phyloP scores from a whole-genome alignment of 2,797 vertebrate genomes.

The Danionella dracula region DNA sequence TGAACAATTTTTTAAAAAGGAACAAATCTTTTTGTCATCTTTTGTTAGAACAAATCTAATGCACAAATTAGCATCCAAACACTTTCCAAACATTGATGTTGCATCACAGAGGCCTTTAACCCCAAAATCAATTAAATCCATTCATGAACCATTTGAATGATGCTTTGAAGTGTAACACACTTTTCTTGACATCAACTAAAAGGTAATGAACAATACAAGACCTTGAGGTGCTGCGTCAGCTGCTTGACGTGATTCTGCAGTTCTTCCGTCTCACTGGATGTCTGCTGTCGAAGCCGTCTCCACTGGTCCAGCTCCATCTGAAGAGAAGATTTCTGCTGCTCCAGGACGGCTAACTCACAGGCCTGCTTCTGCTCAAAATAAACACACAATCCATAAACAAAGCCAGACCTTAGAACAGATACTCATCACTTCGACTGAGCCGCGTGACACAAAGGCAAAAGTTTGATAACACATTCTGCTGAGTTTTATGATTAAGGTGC shows the following conservation, averaged over 20 bases:
- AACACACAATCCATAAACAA: constrained; percentile 21
- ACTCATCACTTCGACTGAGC: constrained; percentile 2
- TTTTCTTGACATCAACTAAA: too few relatives aligned
- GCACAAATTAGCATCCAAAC: too few relatives aligned
- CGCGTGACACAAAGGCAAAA: constrained; percentile 8
- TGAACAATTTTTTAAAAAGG: too few relatives aligned
- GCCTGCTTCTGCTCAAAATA: constrained; percentile 74
- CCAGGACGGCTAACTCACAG: constrained; percentile 74
- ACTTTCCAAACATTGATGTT: too few relatives aligned
- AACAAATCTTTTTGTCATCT: too few relatives aligned
- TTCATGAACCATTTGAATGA: too few relatives aligned
- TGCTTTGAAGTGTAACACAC: too few relatives aligned
- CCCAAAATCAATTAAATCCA: too few relatives aligned
- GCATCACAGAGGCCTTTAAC: too few relatives aligned
- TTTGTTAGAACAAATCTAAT: too few relatives aligned
- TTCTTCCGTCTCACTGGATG: constrained; percentile 31
- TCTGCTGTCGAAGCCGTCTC: constrained; percentile 57
- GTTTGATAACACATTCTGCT: constrained; percentile 11
- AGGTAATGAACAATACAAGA: constrained; percentile 50
- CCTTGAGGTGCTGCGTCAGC: constrained; percentile 86
- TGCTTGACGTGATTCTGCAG: constrained; percentile 82
- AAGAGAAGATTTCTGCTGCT: constrained; percentile 83
- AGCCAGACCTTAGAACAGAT: not conserved
- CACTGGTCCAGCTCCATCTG: constrained; percentile 80
- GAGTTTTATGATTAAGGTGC: constrained; percentile 19